Evolutionary conservation across 1,140 invertebrate genomes (phyloP).

Genomic region (Hylyphantes graminicola): DNA sequence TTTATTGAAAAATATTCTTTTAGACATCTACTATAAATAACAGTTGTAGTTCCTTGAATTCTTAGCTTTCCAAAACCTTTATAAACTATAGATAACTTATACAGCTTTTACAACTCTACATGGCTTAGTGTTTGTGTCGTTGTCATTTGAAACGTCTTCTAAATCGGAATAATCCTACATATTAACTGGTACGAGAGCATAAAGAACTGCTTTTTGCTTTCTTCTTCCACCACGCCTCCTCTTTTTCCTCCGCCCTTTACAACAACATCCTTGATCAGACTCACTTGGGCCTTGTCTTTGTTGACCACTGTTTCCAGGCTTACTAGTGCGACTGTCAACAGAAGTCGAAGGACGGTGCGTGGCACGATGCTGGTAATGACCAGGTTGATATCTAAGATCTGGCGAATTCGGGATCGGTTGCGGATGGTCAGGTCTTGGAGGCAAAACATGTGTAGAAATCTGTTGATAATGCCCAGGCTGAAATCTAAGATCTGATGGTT

Average conservation of each 20-base stretch:
- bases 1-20: too few species aligned
- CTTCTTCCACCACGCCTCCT: slow-evolving; percentile 25
- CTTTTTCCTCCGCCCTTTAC: slow-evolving; percentile 18
- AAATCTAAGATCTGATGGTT: neutral
- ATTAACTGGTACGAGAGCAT: slow-evolving; percentile 8
- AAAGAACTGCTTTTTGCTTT: slow-evolving; percentile 15
- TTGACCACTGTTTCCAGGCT: neutral
- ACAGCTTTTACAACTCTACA: slow-evolving; percentile 52
- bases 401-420: neutral
- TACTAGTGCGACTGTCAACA: neutral
- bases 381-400: neutral
- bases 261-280: slow-evolving; percentile 31
- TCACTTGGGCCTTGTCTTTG: slow-evolving; percentile 14
- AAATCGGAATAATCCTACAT: neutral
- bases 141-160: slow-evolving; percentile 35
- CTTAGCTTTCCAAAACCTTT: slow-evolving; percentile 6
- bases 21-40: too few species aligned
- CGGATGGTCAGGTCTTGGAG: neutral
- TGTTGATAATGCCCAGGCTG: neutral
- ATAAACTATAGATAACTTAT: slow-evolving; percentile 47
- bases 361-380: neutral
- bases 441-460: neutral
- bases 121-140: neutral
- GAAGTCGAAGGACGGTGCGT: neutral
- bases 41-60: too few species aligned